Base-by-base conservation (phyloP, 2,113 vertebrate genomes). In the Tympanuchus pallidicinctus region DNA sequence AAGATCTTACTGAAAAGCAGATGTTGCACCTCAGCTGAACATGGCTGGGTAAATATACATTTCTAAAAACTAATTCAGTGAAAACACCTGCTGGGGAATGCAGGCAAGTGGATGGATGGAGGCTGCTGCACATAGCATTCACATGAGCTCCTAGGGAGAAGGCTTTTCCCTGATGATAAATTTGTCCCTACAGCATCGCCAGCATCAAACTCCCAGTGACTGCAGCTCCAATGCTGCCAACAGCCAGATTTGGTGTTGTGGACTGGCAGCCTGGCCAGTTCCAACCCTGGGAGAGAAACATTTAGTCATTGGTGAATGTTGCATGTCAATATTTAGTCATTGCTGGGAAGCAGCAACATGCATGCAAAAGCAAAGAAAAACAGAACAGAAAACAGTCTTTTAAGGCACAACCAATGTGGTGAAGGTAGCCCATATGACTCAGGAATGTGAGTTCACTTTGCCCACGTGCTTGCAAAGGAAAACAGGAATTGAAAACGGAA, bases 401-500 rank as follows among this genome's bases (percentile, higher is more conserved):
- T 59, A 86, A 92, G 54, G 73, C 38, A 66, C 72, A 90, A 93
- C 34, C 21, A 45, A 64, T 60, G 63, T 93, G 85, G 32, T 74
- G 63, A 56, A 10, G 24, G 80, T 84, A 57, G 65, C 59, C 47
- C 24, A 32, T 72, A 82, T 63, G 64, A 84, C 71, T 94, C 76
- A 52, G 70, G 91, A 95, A 86, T 78, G 66, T n/a, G 71, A 82
- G 47, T 79, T 89, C 1, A 0, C 85, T 84, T 84, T 89, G 73
- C 79, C 84, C 74, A 15, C 21, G 40, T 69, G 72, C 40, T 63
- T 89, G 76, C 17, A 69, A 92, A 83, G 56, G 72, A 59, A 96
- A 97, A 93, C 87, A 93, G 93, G 94, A 97, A 95, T 82, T 75
- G 60, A 70, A 70, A 91, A 82, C 66, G 86, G 92, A 96, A 94